Evolutionary conservation across 2,113 vertebrate genomes (phyloP).

Genomic region (Clinocottus analis): DNA sequence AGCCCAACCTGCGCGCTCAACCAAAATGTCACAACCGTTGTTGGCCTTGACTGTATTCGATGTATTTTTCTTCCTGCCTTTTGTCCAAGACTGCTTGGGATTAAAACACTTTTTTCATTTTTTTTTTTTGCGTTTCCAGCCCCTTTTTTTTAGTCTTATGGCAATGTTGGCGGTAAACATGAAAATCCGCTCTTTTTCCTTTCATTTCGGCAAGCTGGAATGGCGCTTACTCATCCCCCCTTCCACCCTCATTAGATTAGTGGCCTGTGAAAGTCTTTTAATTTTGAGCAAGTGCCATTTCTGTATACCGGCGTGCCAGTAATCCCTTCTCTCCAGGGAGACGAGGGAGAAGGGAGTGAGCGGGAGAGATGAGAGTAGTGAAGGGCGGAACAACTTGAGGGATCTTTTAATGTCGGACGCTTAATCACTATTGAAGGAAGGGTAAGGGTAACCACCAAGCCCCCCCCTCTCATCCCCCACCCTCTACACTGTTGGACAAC

Average conservation of each 20-base stretch:
- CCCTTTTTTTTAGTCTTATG: constrained; percentile 46
- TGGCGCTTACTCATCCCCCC: constrained; percentile 45
- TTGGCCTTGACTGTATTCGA: constrained; percentile 32
- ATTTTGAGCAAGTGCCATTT: constrained; percentile 82
- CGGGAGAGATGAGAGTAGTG: constrained; percentile 58
- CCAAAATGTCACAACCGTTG: constrained; percentile 44
- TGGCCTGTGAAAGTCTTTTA: constrained; percentile 81
- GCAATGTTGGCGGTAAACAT: constrained; percentile 70
- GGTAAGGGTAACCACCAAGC: constrained; percentile 58
- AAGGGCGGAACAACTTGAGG: constrained; percentile 69
- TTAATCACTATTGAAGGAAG: constrained; percentile 73
- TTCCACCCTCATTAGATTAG: constrained; percentile 80
- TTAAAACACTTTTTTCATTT: constrained; percentile 35
- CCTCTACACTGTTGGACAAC: constrained; percentile 56
- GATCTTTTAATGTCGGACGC: constrained; percentile 72
- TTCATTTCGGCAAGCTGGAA: constrained; percentile 62
- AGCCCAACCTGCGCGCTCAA: constrained; percentile 5
- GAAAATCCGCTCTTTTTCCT: constrained; percentile 67
- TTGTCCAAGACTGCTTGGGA: constrained; percentile 32
- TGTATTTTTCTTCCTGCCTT: constrained; percentile 36
- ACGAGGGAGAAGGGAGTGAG: constrained; percentile 60
- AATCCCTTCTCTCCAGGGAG: constrained; percentile 77
- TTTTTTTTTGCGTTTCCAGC: constrained; percentile 21
- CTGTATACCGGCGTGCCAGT: constrained; percentile 75
- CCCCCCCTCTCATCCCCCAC: constrained; percentile 2